These are phyloP conservation scores for Danio kyathit DNA, from an alignment of 2,797 vertebrate genomes.

Conservation along the genomic window DNA sequence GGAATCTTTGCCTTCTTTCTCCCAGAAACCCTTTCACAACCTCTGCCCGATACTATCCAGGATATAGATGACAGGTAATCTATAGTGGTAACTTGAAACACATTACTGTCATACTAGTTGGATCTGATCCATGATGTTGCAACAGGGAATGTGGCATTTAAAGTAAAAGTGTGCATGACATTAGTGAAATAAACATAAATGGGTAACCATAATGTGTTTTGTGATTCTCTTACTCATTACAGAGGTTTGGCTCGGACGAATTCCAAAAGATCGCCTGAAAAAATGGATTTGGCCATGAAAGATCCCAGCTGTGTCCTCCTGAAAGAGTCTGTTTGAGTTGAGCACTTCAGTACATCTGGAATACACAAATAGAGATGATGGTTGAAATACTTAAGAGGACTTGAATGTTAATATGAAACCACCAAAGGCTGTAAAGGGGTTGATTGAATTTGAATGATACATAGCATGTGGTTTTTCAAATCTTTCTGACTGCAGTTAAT, in stretches of 20 bases:
- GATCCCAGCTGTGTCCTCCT: conserved; percentile 62
- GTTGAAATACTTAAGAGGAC: not conserved
- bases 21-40: conserved; percentile 80
- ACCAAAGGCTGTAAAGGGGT: not conserved
- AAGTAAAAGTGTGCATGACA: too few relatives aligned
- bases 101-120: not conserved
- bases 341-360: not conserved
- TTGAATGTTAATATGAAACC: conserved; percentile 7
- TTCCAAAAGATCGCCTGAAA: conserved; percentile 57
- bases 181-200: not conserved
- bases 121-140: conserved; percentile 1
- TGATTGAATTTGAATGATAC: conserved; percentile 6
- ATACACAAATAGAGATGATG: conserved; percentile 8
- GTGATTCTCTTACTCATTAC: conserved; percentile 48
- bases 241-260: conserved; percentile 62
- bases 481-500: conserved; percentile 3
- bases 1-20: conserved; percentile 82
- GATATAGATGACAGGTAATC: conserved; percentile 84
- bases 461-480: not conserved
- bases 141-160: too few relatives aligned
- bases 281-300: conserved; percentile 65
- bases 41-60: conserved; percentile 86
- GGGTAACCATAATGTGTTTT: not conserved
- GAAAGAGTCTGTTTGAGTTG: conserved; percentile 69
- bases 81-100: not conserved